Base-by-base conservation (phyloP, 2,113 vertebrate species). In the Ailurus styani region DNA sequence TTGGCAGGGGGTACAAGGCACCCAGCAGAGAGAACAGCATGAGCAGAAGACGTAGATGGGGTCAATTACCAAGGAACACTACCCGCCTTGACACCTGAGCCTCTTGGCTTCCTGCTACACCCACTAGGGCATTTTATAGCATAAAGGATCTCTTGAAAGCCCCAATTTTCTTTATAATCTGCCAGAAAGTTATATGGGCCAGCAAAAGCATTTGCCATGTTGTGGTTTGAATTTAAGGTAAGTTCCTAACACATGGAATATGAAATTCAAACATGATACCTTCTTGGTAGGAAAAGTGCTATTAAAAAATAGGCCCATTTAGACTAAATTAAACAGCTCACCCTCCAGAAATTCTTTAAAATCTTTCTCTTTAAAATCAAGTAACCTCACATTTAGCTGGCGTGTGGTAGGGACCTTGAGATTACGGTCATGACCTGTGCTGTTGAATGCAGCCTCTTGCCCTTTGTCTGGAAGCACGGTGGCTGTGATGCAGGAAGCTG, bases 151-250 rank as follows among this genome's bases (percentile, higher is more conserved):
- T 93, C 91, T 90, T 34, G 77, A 72, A 60, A 89, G 78, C 66
- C n/a, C 64, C 34, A 11, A 2, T 73, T 96, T 87, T 96, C 40
- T 70, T 96, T 54, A 50, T 27, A 72, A 27, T 57, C 34, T 60
- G 27, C 82, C 25, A 77, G 83, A 55, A 83, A 91, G 54, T 72
- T 60, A 29, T n/a, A 40, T 82, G 37, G 42, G 54, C 50, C 85
- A 75, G 55, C 15, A 88, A 82, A 90, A 82, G 57, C 21, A 42
- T 82, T 95, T 94, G 47, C 47, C 23, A 27, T 21, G 15, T 55
- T 81, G 62, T 95, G 84, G 42, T 96, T 93, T 96, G 94, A 92
- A 86, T 78, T 85, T 93, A 91, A 60, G 83, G 23, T 83, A 87
- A 45, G 42, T 84, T 75, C 29, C 29, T 87, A 55, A 92, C n/a